phyloP scores from a whole-genome alignment of 2,888 invertebrate genomes.

The Cataglyphis altisquamis region DNA sequence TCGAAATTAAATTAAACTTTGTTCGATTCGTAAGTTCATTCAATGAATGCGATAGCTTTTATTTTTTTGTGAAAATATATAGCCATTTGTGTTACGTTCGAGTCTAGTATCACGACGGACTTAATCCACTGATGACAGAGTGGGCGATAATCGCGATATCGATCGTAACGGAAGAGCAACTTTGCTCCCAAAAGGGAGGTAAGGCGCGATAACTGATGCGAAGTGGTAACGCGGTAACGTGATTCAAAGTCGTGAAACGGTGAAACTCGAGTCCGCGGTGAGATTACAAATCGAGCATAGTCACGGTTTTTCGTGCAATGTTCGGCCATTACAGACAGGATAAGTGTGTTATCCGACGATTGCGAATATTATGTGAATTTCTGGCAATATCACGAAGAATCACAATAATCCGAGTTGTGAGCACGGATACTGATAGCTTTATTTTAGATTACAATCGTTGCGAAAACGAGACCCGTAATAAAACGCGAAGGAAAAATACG shows the following conservation, averaged over 20 bases:
- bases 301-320: constrained; percentile 66
- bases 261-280: constrained; percentile 55
- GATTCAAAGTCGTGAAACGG: constrained; percentile 64
- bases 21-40: neutral
- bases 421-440: constrained; percentile 1
- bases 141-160: constrained; percentile 53
- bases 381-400: constrained; percentile 25
- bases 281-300: constrained; percentile 65
- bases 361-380: constrained; percentile 50
- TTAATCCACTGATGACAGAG: constrained; percentile 35
- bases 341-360: constrained; percentile 54
- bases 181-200: constrained; percentile 46
- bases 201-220: constrained; percentile 63
- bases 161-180: constrained; percentile 47
- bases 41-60: neutral
- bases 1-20: neutral
- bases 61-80: neutral
- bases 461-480: neutral
- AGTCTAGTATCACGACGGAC: neutral
- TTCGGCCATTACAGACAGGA: constrained; percentile 26
- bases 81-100: neutral
- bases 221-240: constrained; percentile 65
- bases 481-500: neutral
- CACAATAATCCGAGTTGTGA: constrained; percentile 15
- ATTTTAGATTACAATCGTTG: neutral